phyloP scores from a whole-genome alignment of 2,797 vertebrate species.

The Crocidura indochinensis region DNA sequence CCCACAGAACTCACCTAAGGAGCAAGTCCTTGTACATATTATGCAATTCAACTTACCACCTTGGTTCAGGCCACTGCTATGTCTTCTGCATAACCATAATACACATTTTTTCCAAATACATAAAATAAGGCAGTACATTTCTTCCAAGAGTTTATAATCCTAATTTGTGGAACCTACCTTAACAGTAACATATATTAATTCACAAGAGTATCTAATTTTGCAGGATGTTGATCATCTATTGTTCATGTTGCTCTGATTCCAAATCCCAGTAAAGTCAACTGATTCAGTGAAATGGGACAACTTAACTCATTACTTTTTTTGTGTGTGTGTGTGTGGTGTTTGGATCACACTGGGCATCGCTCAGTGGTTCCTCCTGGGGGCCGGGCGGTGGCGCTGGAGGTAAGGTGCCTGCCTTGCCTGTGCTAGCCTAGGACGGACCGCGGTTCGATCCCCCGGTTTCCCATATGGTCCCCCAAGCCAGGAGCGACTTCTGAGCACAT shows the following conservation, averaged over 20 bases:
- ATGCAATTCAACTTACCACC: not conserved
- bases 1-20: not conserved
- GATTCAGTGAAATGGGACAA: slow-evolving; percentile 14
- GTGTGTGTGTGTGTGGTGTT: too few relatives aligned
- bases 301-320: too few relatives aligned
- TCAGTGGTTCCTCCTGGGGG: too few relatives aligned
- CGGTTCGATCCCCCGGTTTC: too few relatives aligned
- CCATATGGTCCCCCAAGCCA: too few relatives aligned
- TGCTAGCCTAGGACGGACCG: too few relatives aligned
- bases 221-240: slow-evolving; percentile 25
- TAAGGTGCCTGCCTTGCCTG: too few relatives aligned
- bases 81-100: not conserved
- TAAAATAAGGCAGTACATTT: slow-evolving; percentile 45
- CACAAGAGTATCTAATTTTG: slow-evolving; percentile 23
- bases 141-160: slow-evolving; percentile 30
- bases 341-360: too few relatives aligned
- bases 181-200: slow-evolving; percentile 34
- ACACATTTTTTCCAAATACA: slow-evolving; percentile 23
- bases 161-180: not conserved
- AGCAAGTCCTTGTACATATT: slow-evolving; percentile 36
- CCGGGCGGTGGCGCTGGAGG: too few relatives aligned
- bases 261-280: slow-evolving; percentile 31
- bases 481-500: too few relatives aligned
- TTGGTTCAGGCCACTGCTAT: not conserved
- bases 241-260: slow-evolving; percentile 28